These are phyloP conservation scores for Petrocephalus schoutedeni DNA, from an alignment of 2,797 vertebrate genomes.

Conservation along the genomic window DNA sequence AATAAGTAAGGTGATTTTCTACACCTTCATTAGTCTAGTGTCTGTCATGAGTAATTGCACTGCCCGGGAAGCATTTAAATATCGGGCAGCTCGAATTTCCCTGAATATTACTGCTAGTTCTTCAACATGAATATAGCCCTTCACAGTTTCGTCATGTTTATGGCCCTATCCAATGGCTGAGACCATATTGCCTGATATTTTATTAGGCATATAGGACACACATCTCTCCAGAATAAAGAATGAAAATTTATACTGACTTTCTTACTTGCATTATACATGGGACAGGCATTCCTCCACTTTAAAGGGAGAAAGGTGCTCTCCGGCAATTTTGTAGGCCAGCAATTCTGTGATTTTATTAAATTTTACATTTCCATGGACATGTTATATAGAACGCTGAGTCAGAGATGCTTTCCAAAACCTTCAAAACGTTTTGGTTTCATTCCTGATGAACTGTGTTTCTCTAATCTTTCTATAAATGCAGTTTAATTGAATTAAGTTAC, in stretches of 20 bases:
- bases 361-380: background rate
- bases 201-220: slow-evolving; percentile 13
- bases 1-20: slow-evolving; percentile 9
- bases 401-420: background rate
- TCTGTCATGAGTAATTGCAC: slow-evolving; percentile 19
- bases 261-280: slow-evolving; percentile 7
- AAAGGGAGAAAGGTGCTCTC: background rate
- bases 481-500: background rate
- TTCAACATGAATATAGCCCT: background rate
- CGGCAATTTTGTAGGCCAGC: background rate
- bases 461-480: background rate
- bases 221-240: slow-evolving; percentile 1
- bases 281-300: background rate
- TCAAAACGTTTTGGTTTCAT: background rate
- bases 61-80: slow-evolving; percentile 8
- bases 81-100: background rate
- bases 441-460: background rate
- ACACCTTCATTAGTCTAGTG: slow-evolving; percentile 15
- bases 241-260: background rate
- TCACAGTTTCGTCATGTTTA: slow-evolving; percentile 11
- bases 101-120: slow-evolving; percentile 17
- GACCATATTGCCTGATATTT: background rate
- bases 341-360: background rate
- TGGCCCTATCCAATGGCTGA: background rate
- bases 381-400: background rate